Evolutionary conservation across 92 coral and sea anemone genomes (phyloP).

Genomic region (Porites cylindrica): DNA sequence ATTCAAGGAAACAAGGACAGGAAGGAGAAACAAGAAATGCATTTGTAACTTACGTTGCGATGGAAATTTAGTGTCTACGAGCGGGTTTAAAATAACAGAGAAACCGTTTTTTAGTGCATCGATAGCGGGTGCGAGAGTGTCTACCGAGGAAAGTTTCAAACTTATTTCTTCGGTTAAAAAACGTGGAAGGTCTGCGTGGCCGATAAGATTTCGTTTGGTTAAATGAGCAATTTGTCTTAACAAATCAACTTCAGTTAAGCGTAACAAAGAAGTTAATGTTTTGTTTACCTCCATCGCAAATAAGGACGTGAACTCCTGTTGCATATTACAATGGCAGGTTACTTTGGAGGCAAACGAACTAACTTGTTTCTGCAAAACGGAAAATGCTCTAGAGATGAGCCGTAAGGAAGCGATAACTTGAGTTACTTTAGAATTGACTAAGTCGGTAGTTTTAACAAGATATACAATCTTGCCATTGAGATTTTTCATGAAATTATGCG

Average conservation of each 20-base stretch:
- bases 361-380: slow-evolving; percentile 4
- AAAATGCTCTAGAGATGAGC: not conserved
- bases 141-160: not conserved
- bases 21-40: slow-evolving; percentile 37
- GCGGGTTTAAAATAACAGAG: slow-evolving; percentile 13
- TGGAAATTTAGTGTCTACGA: slow-evolving; percentile 27
- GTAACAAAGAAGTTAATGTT: slow-evolving; percentile 15
- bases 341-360: not conserved
- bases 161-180: slow-evolving; percentile 18
- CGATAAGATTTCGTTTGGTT: not conserved
- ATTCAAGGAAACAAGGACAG: not conserved
- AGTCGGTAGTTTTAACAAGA: slow-evolving; percentile 33
- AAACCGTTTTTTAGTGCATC: slow-evolving; percentile 18
- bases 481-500: not conserved
- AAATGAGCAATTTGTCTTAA: slow-evolving; percentile 15
- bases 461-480: slow-evolving; percentile 40
- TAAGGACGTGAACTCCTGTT: slow-evolving; percentile 23
- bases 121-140: not conserved
- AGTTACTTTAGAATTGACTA: slow-evolving; percentile 33
- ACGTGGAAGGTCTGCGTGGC: slow-evolving; percentile 1
- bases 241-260: slow-evolving; percentile 12
- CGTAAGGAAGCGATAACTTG: not conserved
- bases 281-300: slow-evolving; percentile 9
- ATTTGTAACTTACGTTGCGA: not conserved
- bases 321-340: not conserved